Evolutionary conservation across 2,797 vertebrate species (phyloP).

Genomic region (Crocidura indochinensis): DNA sequence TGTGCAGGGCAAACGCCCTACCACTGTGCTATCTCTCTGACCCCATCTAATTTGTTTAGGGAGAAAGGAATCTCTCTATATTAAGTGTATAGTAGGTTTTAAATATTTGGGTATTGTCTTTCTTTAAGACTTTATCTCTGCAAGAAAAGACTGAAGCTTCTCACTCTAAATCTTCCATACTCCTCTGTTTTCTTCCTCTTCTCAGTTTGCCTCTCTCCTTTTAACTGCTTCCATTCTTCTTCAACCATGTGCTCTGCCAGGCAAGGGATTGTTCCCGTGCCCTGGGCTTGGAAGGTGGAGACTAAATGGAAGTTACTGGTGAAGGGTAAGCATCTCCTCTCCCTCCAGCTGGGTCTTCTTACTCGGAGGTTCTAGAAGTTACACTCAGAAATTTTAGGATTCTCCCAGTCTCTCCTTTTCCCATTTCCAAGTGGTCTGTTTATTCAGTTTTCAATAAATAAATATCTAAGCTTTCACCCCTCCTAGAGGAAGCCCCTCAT

Average conservation of each 20-base stretch:
- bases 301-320: neutral
- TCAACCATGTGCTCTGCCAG: constrained; percentile 22
- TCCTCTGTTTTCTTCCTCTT: constrained; percentile 72
- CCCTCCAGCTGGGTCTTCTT: constrained; percentile 41
- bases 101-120: too few relatives aligned
- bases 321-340: neutral
- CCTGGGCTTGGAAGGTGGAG: neutral
- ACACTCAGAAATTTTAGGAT: neutral
- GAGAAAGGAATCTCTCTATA: too few relatives aligned
- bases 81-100: too few relatives aligned
- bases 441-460: neutral
- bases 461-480: neutral
- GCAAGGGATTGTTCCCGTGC: constrained; percentile 48
- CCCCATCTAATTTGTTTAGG: too few relatives aligned
- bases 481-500: neutral
- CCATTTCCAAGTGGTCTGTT: constrained; percentile 8
- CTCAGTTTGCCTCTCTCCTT: constrained; percentile 54
- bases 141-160: constrained; percentile 13
- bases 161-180: neutral
- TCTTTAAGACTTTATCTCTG: neutral
- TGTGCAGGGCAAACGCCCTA: neutral
- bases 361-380: neutral
- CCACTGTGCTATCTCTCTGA: too few relatives aligned
- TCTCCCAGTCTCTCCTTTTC: neutral
- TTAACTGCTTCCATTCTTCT: constrained; percentile 54